Base-by-base conservation (phyloP, 2,888 invertebrate species). In the Hofmannophila pseudospretella region DNA sequence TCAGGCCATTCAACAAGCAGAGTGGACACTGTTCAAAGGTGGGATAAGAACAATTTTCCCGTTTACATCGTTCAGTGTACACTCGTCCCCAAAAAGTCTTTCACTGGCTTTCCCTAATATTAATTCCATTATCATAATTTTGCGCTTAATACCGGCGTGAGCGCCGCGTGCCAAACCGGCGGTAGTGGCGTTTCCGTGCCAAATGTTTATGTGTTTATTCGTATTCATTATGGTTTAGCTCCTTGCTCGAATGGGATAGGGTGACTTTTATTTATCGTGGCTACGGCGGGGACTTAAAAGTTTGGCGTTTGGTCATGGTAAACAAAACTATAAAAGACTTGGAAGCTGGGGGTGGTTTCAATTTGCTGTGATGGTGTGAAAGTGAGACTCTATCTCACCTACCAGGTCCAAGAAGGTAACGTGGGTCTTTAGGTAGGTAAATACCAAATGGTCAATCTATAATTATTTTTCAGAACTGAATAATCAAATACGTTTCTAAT, bases 61-160 rank as follows among this genome's bases (percentile, higher is more conserved):
- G n/a, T n/a, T n/a, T n/a, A n/a, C n/a, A n/a, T n/a, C n/a, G n/a
- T n/a, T n/a, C n/a, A 14, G 4, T 29, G 14, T 16, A 14, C 8
- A 29, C 13, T 7, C 2, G 8, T 8, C 29, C n/a, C 4, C n/a
- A 5, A 20, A 14, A 20, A 8, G 23, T 43, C 42, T 53, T 54
- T 51, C 45, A 39, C 38, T 49, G 42, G 40, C 38, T 43, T n/a
- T 42, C 58, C 54, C 47, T 52, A 51, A 63, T 59, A 61, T 55
- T 61, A 66, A 61, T 62, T 58, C 57, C 54, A 67, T 68, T 65
- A 69, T 54, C 60, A 62, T 70, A 67, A 70, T 65, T 58, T 54
- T 41, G 45, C 49, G 49, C 54, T 57, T 59, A 59, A 56, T 59
- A 57, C 54, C 48, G 47, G 44, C 8, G 32, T 37, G 39, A 40